Conservation (phyloP, 2,797 vertebrate genomes). For the Gobio occitaniae region DNA sequence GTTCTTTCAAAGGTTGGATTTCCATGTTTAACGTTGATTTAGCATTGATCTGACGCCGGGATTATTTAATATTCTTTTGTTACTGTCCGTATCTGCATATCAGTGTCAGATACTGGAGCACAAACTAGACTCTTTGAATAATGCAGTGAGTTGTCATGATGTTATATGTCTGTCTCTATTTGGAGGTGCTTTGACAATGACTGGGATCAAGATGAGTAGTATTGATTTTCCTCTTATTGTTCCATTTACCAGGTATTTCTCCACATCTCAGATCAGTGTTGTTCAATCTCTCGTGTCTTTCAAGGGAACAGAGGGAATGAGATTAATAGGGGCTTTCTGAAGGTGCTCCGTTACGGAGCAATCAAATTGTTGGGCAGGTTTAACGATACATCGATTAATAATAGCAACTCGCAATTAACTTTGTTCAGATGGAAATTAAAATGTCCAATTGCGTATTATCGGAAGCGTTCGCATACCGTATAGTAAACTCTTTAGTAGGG, state of each 20-base stretch:
- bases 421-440: neutral
- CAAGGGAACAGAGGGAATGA: neutral
- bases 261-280: conserved; percentile 33
- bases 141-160: conserved; percentile 21
- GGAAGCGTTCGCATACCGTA: neutral
- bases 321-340: conserved; percentile 9
- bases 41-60: conserved; percentile 19
- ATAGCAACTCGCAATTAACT: neutral
- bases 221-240: conserved; percentile 48
- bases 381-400: neutral
- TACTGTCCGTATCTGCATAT: conserved; percentile 7
- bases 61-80: conserved; percentile 39
- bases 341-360: neutral
- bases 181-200: conserved; percentile 27
- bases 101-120: conserved; percentile 19
- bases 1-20: conserved; percentile 1
- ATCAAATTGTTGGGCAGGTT: neutral
- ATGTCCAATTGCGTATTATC: neutral
- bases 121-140: conserved; percentile 18
- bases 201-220: conserved; percentile 20
- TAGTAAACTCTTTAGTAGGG: neutral
- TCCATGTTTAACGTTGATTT: conserved; percentile 16
- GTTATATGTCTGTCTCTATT: conserved; percentile 17
- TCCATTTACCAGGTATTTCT: conserved; percentile 46
- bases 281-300: conserved; percentile 21